Percentiles rank a stretch among this genome's conserved stretches.
Conservation (phyloP, 53 echinoderm and acorn worm species). For the Zoroaster sp. region DNA sequence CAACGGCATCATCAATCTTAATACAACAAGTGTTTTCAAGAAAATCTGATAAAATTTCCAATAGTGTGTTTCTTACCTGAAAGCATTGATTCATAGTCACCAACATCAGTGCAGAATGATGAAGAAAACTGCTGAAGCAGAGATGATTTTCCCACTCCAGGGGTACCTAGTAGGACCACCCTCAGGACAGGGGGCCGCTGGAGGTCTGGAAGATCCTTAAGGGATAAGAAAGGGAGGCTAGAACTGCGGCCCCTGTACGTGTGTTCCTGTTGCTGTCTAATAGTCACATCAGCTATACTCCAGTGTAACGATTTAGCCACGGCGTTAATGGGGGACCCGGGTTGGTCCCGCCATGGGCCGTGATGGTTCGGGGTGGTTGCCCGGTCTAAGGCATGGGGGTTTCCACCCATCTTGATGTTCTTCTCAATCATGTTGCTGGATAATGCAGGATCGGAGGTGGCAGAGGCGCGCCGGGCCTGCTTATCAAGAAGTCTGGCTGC, state of each 20-base stretch:
- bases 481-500: constrained; percentile 43
- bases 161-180: constrained; percentile 79
- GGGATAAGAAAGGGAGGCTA: constrained; percentile 83
- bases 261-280: constrained; percentile 51
- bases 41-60: too few relatives aligned
- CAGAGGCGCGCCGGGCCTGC: constrained; percentile 48
- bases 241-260: constrained; percentile 71
- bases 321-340: constrained; percentile 26
- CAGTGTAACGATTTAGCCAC: constrained; percentile 56
- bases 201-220: constrained; percentile 70
- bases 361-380: constrained; percentile 33
- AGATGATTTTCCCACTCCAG: constrained; percentile 92
- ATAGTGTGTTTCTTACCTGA: too few relatives aligned
- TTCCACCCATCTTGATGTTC: not conserved
- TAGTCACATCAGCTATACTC: constrained; percentile 72
- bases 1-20: too few relatives aligned
- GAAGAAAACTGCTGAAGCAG: constrained; percentile 85
- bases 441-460: constrained; percentile 26
- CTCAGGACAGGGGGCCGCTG: constrained; percentile 51
- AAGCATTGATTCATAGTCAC: constrained; percentile 83
- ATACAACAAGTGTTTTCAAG: too few relatives aligned
- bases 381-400: not conserved
- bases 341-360: constrained; percentile 36
- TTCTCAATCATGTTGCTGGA: constrained; percentile 30
- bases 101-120: constrained; percentile 63